Evolutionary conservation across 2,888 invertebrate species (phyloP).

Genomic region (Patella depressa): DNA sequence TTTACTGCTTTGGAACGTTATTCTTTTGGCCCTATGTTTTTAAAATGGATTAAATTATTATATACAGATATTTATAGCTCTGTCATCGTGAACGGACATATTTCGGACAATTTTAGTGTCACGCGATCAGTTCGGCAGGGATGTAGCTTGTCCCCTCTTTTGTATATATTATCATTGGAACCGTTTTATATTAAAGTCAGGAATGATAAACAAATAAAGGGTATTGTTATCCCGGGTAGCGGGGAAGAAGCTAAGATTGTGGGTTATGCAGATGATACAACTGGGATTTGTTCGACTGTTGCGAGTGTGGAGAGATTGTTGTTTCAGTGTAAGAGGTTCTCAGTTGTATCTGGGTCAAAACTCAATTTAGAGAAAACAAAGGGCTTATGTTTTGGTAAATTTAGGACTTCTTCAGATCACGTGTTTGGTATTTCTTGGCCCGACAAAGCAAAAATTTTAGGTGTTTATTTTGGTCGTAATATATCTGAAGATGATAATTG

Average conservation of each 20-base stretch:
- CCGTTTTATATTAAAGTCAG: neutral
- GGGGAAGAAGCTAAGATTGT: constrained; percentile 3
- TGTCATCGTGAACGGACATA: constrained; percentile 37
- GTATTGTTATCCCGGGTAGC: neutral
- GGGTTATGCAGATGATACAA: neutral
- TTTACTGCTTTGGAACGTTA: constrained; percentile 36
- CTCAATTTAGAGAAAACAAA: constrained; percentile 22
- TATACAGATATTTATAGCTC: constrained; percentile 39
- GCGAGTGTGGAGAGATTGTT: neutral
- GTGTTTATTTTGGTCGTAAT: constrained; percentile 28
- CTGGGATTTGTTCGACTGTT: neutral
- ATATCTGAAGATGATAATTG: constrained; percentile 31
- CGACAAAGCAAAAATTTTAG: constrained; percentile 1
- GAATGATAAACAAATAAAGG: neutral
- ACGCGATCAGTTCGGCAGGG: neutral
- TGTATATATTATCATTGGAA: neutral
- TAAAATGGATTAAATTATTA: constrained; percentile 41
- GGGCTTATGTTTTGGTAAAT: neutral
- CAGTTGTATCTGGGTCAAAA: constrained; percentile 14
- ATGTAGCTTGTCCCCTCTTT: neutral
- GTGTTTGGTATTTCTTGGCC: neutral
- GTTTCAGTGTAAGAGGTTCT: neutral
- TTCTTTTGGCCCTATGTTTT: constrained; percentile 40
- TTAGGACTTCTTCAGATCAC: neutral
- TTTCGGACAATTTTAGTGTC: constrained; percentile 22